Conservation (phyloP, 1,140 invertebrate species). For the Pseudomyrmex flavicornis region DNA sequence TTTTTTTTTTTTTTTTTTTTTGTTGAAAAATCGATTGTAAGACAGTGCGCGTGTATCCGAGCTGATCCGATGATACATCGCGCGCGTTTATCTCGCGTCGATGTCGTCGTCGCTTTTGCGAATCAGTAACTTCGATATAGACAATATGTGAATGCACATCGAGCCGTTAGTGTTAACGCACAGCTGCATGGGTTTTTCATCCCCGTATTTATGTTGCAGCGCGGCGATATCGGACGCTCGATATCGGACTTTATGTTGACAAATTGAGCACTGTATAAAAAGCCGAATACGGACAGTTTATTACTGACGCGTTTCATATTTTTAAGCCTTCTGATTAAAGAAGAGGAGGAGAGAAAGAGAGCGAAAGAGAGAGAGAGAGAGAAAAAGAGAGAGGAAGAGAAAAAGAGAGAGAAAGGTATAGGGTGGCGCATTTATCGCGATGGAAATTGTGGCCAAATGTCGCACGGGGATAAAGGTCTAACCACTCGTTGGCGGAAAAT, state of each 20-base stretch:
- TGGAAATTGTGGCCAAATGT: slow-evolving; percentile 76
- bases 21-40: slow-evolving; percentile 12
- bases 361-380: background rate
- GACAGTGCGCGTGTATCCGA: background rate
- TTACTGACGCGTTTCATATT: slow-evolving; percentile 33
- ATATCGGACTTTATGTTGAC: slow-evolving; percentile 38
- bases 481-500: slow-evolving; percentile 72
- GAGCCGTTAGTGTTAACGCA: slow-evolving; percentile 6
- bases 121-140: background rate
- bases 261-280: slow-evolving; percentile 41
- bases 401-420: background rate
- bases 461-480: slow-evolving; percentile 75
- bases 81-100: slow-evolving; percentile 20
- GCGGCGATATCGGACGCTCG: background rate
- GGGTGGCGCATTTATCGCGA: slow-evolving; percentile 65
- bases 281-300: slow-evolving; percentile 32
- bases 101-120: background rate
- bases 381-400: background rate
- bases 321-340: background rate
- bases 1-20: no score
- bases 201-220: slow-evolving; percentile 9
- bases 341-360: background rate
- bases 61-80: slow-evolving; percentile 19
- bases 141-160: slow-evolving; percentile 9
- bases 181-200: background rate